Percentiles rank a stretch among this genome's conserved stretches.
Conservation (phyloP, 1,140 invertebrate genomes). For the Fragariocoptes setiger region DNA sequence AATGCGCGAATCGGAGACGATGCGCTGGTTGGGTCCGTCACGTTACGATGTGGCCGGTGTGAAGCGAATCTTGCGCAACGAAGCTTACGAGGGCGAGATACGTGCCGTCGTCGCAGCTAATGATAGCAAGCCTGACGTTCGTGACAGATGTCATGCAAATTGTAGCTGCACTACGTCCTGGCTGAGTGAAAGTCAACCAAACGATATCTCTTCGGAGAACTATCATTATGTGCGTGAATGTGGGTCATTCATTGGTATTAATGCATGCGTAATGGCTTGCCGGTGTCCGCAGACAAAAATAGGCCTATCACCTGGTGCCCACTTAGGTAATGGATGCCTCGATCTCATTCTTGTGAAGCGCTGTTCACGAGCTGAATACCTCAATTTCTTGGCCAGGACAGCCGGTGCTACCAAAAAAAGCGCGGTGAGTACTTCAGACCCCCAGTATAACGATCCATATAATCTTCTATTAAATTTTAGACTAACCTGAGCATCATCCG, state of each 20-base stretch:
- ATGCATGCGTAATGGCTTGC: constrained; percentile 42
- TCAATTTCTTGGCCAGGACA: constrained; percentile 27
- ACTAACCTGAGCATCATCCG: not conserved
- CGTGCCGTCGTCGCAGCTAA: constrained; percentile 18
- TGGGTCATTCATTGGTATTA: constrained; percentile 39
- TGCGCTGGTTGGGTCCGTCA: constrained; percentile 58
- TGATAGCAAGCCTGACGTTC: constrained; percentile 15
- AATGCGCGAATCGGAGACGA: constrained; percentile 41
- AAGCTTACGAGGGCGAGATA: constrained; percentile 36
- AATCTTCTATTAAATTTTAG: not conserved
- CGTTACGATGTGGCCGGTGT: constrained; percentile 49
- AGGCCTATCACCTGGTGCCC: constrained; percentile 41
- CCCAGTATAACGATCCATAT: too few species aligned
- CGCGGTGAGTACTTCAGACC: too few species aligned
- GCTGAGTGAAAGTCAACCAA: constrained; percentile 4
- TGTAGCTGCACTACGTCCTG: constrained; percentile 8
- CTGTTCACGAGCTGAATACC: constrained; percentile 35
- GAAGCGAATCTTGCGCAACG: constrained; percentile 34
- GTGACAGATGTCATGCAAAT: not conserved
- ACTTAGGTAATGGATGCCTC: constrained; percentile 44
- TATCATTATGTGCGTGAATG: constrained; percentile 1
- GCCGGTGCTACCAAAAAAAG: constrained; percentile 19
- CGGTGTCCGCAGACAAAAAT: constrained; percentile 34
- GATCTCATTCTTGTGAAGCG: constrained; percentile 41
- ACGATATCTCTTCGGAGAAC: not conserved